A percentile compares a stretch with the other conserved stretches of the same genome.
Evolutionary conservation across 2,113 vertebrate species (phyloP).

Genomic region (Chascanopsetta lugubris): DNA sequence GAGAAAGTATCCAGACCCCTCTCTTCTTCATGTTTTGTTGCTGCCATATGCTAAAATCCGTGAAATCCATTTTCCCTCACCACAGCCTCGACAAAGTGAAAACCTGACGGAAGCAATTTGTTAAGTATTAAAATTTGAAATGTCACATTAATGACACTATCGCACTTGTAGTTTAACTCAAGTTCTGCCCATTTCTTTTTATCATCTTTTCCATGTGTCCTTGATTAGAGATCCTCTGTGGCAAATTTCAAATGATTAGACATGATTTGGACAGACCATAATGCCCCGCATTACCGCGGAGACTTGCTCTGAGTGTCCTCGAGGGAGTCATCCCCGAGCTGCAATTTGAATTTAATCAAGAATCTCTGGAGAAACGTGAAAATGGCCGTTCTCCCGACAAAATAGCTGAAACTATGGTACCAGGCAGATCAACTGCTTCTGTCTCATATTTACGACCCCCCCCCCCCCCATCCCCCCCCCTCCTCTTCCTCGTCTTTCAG

Average conservation of each 20-base stretch:
- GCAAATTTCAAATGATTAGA: background rate
- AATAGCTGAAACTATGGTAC: constrained; percentile 32
- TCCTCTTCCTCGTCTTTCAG: constrained; percentile 65
- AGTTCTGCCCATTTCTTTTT: background rate
- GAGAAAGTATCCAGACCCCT: background rate
- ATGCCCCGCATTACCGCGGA: too few species aligned
- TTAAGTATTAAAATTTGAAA: background rate
- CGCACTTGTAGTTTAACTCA: background rate
- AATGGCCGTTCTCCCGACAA: background rate
- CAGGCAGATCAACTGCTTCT: constrained; percentile 40
- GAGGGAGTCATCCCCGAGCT: background rate
- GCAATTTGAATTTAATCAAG: background rate
- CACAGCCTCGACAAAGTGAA: background rate
- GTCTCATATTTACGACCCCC: constrained; percentile 10
- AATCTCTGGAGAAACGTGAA: background rate
- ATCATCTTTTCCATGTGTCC: background rate
- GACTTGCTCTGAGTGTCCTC: background rate
- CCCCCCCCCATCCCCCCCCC: background rate
- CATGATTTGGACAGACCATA: background rate
- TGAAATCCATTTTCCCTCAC: too few species aligned
- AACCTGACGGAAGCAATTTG: background rate
- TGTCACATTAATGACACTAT: background rate
- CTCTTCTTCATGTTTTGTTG: background rate
- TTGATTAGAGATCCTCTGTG: background rate
- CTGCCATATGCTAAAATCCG: too few species aligned